Evolutionary conservation across 2,113 vertebrate species (phyloP).

Genomic region (Lanius ludovicianus): DNA sequence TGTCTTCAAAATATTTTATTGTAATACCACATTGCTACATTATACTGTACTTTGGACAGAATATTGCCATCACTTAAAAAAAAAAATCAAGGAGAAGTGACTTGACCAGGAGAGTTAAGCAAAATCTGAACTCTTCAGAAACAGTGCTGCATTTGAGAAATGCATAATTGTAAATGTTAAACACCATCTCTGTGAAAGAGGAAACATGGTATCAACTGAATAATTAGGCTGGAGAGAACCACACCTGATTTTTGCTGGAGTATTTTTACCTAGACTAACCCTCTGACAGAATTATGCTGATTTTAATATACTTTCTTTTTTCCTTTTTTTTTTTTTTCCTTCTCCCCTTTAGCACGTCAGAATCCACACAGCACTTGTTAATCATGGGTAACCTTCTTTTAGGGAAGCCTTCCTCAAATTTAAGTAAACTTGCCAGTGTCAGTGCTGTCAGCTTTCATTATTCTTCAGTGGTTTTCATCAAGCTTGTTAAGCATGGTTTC

Average conservation of each 20-base stretch:
- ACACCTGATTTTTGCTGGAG: neutral
- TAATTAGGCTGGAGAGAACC: neutral
- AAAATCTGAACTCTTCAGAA: neutral
- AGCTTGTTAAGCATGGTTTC: neutral
- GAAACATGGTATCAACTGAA: neutral
- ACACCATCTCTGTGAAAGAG: accelerated
- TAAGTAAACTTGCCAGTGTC: neutral
- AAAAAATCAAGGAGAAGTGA: neutral
- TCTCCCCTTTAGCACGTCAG: neutral
- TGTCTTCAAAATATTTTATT: neutral
- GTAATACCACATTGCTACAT: neutral
- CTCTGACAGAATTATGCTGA: neutral
- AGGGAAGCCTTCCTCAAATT: neutral
- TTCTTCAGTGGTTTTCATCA: neutral
- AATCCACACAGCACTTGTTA: neutral
- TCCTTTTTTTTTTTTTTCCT: no score
- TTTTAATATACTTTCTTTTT: neutral
- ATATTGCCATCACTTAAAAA: neutral
- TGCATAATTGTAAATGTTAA: neutral
- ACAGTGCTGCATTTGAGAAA: neutral
- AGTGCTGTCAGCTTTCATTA: neutral
- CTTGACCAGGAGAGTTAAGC: neutral
- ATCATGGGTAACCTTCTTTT: neutral
- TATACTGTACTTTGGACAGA: neutral
- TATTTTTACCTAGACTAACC: neutral